Evolutionary conservation across 30 jellyfish, hydroid and myxozoan species (phyloP).

Genomic region (Turritopsis dohrnii): DNA sequence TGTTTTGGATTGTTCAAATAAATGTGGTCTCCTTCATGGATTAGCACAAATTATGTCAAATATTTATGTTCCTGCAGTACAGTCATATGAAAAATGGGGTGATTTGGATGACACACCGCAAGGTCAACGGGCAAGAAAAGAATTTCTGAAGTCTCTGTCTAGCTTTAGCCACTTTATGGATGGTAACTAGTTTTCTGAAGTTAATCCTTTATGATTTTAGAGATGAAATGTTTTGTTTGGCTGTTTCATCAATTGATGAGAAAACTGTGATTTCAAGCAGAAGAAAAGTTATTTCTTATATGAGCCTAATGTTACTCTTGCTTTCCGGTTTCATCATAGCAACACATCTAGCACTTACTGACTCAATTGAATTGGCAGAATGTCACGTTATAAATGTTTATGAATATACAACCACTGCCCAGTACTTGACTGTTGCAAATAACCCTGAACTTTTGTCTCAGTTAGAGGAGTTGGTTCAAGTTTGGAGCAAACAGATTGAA

Average conservation of each 20-base stretch:
- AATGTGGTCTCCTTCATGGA: constrained; percentile 62
- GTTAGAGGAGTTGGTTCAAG: constrained; percentile 53
- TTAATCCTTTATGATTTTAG: neutral
- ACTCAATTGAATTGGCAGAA: constrained; percentile 41
- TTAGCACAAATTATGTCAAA: constrained; percentile 41
- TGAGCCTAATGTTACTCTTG: too few relatives aligned
- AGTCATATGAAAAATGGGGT: constrained; percentile 70
- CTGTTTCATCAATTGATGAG: too few relatives aligned
- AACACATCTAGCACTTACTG: constrained; percentile 65
- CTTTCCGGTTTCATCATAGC: constrained; percentile 54
- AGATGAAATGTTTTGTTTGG: too few relatives aligned
- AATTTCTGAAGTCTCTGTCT: constrained; percentile 61
- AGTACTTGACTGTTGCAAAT: constrained; percentile 43
- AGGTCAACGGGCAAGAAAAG: constrained; percentile 52
- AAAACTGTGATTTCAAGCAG: too few relatives aligned
- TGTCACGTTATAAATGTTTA: constrained; percentile 55
- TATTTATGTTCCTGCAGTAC: constrained; percentile 65
- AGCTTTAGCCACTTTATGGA: constrained; percentile 59
- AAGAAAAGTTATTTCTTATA: too few relatives aligned
- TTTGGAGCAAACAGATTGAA: constrained; percentile 95
- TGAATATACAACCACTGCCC: constrained; percentile 47
- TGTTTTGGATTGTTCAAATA: constrained; percentile 57
- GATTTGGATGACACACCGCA: constrained; percentile 66
- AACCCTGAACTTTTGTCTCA: constrained; percentile 67
- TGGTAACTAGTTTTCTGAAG: constrained; percentile 30